Base-by-base conservation (phyloP, 1,140 invertebrate species). In the Calephelis nemesis region DNA sequence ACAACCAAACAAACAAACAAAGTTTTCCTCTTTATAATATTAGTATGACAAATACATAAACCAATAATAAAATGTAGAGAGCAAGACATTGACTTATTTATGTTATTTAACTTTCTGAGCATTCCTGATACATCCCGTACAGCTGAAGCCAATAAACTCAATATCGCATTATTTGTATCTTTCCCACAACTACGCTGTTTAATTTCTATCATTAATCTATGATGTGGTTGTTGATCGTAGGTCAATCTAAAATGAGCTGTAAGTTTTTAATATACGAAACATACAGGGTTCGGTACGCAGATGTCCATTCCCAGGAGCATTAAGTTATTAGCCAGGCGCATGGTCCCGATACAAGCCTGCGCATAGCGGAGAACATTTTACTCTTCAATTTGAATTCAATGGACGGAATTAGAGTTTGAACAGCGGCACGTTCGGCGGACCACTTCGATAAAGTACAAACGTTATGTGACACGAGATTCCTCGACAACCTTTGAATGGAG, bases 321-420 rank as follows among this genome's bases (percentile, higher is more conserved):
- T 91, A 85, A 85, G 87, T 88, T 91, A 91, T 89, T 91, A 88
- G 83, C 87, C 82, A 82, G 85, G 77, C 80, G 82, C 76, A 74
- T 76, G 72, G 77, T 83, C 73, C 77, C 79, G 76, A 82, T 86
- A 82, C 87, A 76, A 74, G 81, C 70, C 76, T 67, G 79, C 70
- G 81, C 80, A 81, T 69, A 72, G 77, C 75, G 69, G 71, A 68
- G 75, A 80, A 81, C 82, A 81, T 83, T 88, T 88, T 84, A 84
- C 83, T 82, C 86, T 85, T 87, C 85, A 83, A 91, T 90, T 88
- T 91, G 83, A 86, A 87, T 91, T 89, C 87, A 91, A 87, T 87
- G 84, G 81, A 86, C 78, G 77, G 84, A 85, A 88, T 87, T 89
- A 87, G 80, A 83, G 83, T 77, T 78, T 73, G 75, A 77, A 75